These are phyloP conservation scores for Dolichallabes microphthalmus DNA, from an alignment of 2,113 vertebrate species.

Conservation along the genomic window DNA sequence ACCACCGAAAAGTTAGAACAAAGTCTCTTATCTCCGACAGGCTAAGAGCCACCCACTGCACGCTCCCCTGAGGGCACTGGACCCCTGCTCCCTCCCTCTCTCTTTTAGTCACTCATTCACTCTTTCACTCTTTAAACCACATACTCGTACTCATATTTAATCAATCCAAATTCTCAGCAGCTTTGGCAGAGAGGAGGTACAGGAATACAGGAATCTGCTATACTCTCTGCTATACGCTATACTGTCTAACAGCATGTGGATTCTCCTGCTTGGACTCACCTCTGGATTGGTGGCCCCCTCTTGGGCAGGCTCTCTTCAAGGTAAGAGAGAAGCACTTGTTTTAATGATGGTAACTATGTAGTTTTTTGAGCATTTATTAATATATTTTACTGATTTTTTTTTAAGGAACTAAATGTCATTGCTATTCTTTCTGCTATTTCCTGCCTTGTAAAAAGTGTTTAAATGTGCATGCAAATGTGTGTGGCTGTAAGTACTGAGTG, in stretches of 20 bases:
- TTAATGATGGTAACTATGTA: background rate
- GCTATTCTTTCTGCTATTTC: background rate
- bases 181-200: conserved; percentile 63
- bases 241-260: conserved; percentile 68
- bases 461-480: background rate
- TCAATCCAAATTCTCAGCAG: conserved; percentile 39
- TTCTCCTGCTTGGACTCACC: conserved; percentile 65
- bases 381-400: background rate
- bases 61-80: conserved; percentile 55
- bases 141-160: conserved; percentile 41
- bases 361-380: background rate
- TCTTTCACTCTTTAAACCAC: conserved; percentile 22
- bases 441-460: background rate
- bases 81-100: conserved; percentile 24
- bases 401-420: background rate
- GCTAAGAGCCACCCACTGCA: conserved; percentile 54
- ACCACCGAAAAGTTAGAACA: conserved; percentile 71
- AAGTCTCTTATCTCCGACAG: conserved; percentile 65
- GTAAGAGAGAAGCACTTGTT: conserved; percentile 59
- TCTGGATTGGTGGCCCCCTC: conserved; percentile 71
- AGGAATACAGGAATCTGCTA: conserved; percentile 58
- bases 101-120: conserved; percentile 31
- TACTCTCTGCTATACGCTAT: conserved; percentile 32
- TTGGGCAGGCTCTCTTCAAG: conserved; percentile 57
- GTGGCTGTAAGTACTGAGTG: conserved; percentile 6